phyloP scores from a whole-genome alignment of 2,113 vertebrate genomes.

The Vanacampus margaritifer region DNA sequence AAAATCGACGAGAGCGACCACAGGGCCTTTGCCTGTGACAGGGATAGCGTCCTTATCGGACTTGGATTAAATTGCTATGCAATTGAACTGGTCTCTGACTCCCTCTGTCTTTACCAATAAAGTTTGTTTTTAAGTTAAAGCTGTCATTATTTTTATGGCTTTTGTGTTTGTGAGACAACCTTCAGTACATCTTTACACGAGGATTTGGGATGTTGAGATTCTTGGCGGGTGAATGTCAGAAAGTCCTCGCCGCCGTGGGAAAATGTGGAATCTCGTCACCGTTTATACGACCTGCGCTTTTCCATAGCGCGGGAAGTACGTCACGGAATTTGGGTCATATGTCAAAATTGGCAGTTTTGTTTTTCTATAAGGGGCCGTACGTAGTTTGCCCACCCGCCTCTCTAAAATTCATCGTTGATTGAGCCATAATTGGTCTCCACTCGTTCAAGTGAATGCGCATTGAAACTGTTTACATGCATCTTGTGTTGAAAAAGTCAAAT shows the following conservation, averaged over 20 bases:
- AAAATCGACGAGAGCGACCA: constrained; percentile 67
- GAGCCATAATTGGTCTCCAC: not conserved
- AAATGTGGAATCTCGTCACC: not conserved
- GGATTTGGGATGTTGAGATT: constrained; percentile 41
- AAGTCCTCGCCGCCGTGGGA: not conserved
- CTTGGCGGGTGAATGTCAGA: not conserved
- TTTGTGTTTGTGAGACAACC: constrained; percentile 64
- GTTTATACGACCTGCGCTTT: not conserved
- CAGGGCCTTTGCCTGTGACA: constrained; percentile 73
- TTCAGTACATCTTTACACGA: constrained; percentile 44
- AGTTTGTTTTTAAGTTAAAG: constrained; percentile 68
- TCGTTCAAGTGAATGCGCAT: constrained; percentile 56
- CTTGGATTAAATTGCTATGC: constrained; percentile 81
- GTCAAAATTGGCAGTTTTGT: not conserved
- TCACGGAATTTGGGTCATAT: no score
- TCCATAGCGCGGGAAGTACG: no score
- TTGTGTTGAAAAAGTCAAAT: not conserved
- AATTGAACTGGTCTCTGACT: constrained; percentile 79
- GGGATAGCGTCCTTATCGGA: constrained; percentile 76
- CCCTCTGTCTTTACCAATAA: constrained; percentile 70
- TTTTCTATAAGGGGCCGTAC: not conserved
- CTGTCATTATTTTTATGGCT: constrained; percentile 54
- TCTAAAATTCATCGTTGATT: not conserved
- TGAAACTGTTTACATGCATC: constrained; percentile 64
- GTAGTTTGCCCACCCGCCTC: not conserved